phyloP scores from a whole-genome alignment of 2,797 vertebrate genomes.

The Diglossa cyanea region DNA sequence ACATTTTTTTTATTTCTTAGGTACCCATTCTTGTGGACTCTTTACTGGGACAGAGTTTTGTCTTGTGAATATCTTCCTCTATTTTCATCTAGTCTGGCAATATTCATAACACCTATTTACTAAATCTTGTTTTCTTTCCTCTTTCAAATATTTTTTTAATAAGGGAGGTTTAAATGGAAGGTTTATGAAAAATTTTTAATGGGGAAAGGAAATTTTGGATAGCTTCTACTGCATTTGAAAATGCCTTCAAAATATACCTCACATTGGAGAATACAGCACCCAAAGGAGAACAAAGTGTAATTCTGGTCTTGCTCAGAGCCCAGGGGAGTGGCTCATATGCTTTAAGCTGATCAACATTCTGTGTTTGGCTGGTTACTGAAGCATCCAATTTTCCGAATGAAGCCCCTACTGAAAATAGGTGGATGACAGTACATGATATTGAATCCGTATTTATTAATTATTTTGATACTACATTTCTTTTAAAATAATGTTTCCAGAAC shows the following conservation, averaged over 20 bases:
- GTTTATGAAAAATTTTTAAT: background rate
- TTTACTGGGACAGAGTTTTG: background rate
- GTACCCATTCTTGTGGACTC: rapidly evolving
- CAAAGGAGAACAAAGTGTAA: background rate
- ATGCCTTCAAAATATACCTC: background rate
- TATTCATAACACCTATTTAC: background rate
- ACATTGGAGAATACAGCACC: background rate
- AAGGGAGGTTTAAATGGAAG: background rate
- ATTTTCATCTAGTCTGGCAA: background rate
- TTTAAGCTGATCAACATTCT: background rate
- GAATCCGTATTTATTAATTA: background rate
- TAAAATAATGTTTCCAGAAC: background rate
- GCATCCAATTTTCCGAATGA: background rate
- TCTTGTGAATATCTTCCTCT: background rate
- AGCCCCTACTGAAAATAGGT: background rate
- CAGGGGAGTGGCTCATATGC: rapidly evolving
- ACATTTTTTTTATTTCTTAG: background rate
- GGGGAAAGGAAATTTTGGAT: background rate
- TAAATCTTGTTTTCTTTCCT: background rate
- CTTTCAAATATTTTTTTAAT: background rate
- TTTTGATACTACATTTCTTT: background rate
- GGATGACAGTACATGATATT: background rate
- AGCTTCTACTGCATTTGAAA: background rate
- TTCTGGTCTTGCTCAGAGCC: background rate
- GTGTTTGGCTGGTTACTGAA: background rate